Percentiles rank a stretch among this genome's conserved stretches.
These are phyloP conservation scores for Microcebus ravelobensis DNA, from an alignment of 2,113 vertebrate genomes.

Conservation along the genomic window DNA sequence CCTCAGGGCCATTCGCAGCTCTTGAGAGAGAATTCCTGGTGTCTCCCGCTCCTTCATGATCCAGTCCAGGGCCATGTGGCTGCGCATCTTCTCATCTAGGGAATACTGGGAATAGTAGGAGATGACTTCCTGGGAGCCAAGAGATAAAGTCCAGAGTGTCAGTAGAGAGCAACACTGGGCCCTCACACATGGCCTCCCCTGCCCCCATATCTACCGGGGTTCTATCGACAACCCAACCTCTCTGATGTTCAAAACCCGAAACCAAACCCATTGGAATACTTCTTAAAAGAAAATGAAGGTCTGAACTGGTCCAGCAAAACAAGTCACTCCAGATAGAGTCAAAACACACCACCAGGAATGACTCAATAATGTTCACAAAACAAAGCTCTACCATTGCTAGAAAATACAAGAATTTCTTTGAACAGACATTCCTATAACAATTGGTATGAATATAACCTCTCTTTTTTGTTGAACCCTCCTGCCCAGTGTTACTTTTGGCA, in stretches of 20 bases:
- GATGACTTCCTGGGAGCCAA: conserved; percentile 87
- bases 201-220: not conserved
- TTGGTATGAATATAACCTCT: not conserved
- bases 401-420: not conserved
- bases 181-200: not conserved
- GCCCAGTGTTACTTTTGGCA: not conserved
- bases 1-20: conserved; percentile 85
- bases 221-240: not conserved
- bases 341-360: not conserved
- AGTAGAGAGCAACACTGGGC: not conserved
- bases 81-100: conserved; percentile 87
- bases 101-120: conserved; percentile 88
- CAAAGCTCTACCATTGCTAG: not conserved
- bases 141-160: conserved; percentile 44
- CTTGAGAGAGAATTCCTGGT: conserved; percentile 86
- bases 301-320: not conserved
- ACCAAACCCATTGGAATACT: not conserved
- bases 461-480: not conserved
- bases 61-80: conserved; percentile 91
- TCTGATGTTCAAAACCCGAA: not conserved
- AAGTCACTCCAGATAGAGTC: not conserved
- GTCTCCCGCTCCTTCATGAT: conserved; percentile 86
- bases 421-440: not conserved
- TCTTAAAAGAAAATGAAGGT: not conserved
- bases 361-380: not conserved